Percentiles rank a stretch among this genome's conserved stretches.
Evolutionary conservation across 2,888 invertebrate species (phyloP).

Genomic region (Leucoma salicis): DNA sequence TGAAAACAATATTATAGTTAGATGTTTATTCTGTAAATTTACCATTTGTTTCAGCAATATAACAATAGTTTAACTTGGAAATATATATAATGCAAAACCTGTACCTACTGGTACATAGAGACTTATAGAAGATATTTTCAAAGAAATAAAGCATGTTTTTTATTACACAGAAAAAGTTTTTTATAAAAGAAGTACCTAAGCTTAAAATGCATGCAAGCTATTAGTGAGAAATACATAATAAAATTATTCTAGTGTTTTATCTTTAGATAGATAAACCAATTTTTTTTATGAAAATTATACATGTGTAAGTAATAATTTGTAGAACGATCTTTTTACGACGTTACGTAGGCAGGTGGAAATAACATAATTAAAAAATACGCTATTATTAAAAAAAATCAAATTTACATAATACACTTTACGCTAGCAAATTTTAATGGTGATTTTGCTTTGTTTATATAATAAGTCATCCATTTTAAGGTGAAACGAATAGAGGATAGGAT

Average conservation of each 20-base stretch:
- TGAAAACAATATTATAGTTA: constrained; percentile 25
- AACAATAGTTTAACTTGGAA: constrained; percentile 50
- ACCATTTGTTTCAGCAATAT: constrained; percentile 42
- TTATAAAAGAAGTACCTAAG: constrained; percentile 34
- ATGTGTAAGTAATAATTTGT: too few relatives aligned
- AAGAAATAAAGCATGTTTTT: constrained; percentile 26
- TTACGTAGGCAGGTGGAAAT: too few relatives aligned
- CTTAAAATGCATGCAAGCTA: constrained; percentile 35
- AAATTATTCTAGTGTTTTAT: constrained; percentile 30
- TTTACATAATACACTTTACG: too few relatives aligned
- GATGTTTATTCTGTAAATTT: constrained; percentile 31
- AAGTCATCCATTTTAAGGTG: too few relatives aligned
- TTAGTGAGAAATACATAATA: constrained; percentile 32
- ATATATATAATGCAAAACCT: constrained; percentile 34
- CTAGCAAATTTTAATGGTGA: too few relatives aligned
- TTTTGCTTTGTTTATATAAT: too few relatives aligned
- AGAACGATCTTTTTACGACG: too few relatives aligned
- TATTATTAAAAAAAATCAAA: too few relatives aligned
- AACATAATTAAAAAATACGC: too few relatives aligned
- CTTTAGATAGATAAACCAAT: constrained; percentile 38
- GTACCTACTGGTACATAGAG: constrained; percentile 26
- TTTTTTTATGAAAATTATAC: constrained; percentile 18
- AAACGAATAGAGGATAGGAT: too few relatives aligned
- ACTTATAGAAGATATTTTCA: constrained; percentile 27
- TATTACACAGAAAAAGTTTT: constrained; percentile 31